These are phyloP conservation scores for Drosophila busckii DNA, from an alignment of 1,140 invertebrate species.

Conservation along the genomic window DNA sequence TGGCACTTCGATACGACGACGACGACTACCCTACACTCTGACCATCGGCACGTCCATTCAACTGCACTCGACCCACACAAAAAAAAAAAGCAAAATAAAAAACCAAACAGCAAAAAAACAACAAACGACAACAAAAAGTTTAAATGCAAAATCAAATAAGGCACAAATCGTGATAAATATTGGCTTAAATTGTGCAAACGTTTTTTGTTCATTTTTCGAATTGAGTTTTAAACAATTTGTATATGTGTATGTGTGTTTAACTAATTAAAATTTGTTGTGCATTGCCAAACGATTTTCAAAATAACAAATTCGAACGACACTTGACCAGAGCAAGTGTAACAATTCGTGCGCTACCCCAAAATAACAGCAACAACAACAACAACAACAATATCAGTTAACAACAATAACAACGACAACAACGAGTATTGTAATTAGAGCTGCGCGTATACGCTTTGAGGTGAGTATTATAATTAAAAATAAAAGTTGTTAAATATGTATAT, in stretches of 20 bases:
- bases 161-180: conserved; percentile 68
- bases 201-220: conserved; percentile 48
- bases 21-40: conserved; percentile 25
- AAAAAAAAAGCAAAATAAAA: conserved; percentile 19
- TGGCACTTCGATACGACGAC: conserved; percentile 4
- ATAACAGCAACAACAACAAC: conserved; percentile 8
- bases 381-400: conserved; percentile 1
- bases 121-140: conserved; percentile 53
- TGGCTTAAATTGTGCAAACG: conserved; percentile 67
- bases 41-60: conserved; percentile 58
- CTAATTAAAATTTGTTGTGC: conserved; percentile 65
- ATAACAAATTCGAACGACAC: conserved; percentile 24
- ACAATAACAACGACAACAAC: conserved; percentile 20
- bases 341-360: conserved; percentile 26
- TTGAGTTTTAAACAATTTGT: conserved; percentile 15
- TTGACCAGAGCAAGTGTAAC: conserved; percentile 46
- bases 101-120: conserved; percentile 35
- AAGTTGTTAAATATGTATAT: too few relatives aligned
- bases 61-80: conserved; percentile 55
- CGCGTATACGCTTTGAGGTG: conserved; percentile 51
- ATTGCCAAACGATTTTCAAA: conserved; percentile 38
- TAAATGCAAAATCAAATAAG: conserved; percentile 18
- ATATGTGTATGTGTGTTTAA: conserved; percentile 24
- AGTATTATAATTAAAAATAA: conserved; percentile 23
- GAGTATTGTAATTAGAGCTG: conserved; percentile 62